These are phyloP conservation scores for Chirona hameri DNA, from an alignment of 2,888 invertebrate genomes.

Conservation along the genomic window DNA sequence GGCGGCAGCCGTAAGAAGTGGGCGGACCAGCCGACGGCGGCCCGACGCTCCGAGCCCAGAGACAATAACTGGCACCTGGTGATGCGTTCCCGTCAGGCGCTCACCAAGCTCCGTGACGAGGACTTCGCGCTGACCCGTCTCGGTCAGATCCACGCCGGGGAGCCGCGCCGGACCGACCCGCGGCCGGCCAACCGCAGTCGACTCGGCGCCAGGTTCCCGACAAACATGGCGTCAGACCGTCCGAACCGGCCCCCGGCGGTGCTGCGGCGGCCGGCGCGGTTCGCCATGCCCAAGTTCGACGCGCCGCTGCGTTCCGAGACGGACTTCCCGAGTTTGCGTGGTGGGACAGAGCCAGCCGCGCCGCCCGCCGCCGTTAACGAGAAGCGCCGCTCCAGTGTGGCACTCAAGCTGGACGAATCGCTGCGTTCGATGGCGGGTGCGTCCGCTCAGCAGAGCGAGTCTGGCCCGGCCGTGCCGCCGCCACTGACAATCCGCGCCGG, in stretches of 20 bases:
- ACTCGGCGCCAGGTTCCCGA: conserved; percentile 1
- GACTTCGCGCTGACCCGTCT: conserved; percentile 24
- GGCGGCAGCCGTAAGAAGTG: not conserved
- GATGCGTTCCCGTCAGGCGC: conserved; percentile 9
- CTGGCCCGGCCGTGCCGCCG: not conserved
- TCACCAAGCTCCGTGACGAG: conserved; percentile 6
- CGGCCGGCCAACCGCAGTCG: not conserved
- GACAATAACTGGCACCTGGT: not conserved
- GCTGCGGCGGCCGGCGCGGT: not conserved
- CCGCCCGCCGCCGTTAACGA: not conserved
- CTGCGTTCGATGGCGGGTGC: conserved; percentile 12
- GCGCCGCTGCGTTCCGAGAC: not conserved
- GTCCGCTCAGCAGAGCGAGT: not conserved
- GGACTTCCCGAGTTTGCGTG: not conserved
- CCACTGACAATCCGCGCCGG: not conserved
- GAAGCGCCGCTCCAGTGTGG: conserved; percentile 1
- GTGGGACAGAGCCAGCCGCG: not conserved
- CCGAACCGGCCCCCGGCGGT: not conserved
- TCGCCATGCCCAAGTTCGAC: not conserved
- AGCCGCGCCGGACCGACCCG: not conserved
- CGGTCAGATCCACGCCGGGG: not conserved
- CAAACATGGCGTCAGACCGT: not conserved
- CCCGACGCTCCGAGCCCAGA: not conserved
- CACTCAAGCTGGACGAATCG: conserved; percentile 9
- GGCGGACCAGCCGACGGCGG: not conserved